Percentiles rank a stretch among this genome's conserved stretches.
Evolutionary conservation across 2,888 invertebrate genomes (phyloP).

Genomic region (Plagodis dolabraria): DNA sequence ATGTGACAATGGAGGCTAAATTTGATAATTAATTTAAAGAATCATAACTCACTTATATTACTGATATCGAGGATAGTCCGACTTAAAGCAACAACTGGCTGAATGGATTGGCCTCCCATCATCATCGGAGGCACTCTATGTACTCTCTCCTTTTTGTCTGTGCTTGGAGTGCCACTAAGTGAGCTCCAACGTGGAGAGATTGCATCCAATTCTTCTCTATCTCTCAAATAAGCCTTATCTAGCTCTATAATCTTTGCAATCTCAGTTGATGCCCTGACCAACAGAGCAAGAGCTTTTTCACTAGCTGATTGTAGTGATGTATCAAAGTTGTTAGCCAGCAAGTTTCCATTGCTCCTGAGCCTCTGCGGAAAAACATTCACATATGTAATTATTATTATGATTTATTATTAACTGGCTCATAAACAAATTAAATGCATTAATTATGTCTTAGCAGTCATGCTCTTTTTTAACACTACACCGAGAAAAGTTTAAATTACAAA

Average conservation of each 20-base stretch:
- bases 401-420: too few species aligned
- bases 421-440: too few species aligned
- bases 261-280: slow-evolving; percentile 68
- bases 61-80: slow-evolving; percentile 57
- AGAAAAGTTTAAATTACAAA: too few species aligned
- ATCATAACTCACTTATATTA: slow-evolving; percentile 51
- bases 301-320: slow-evolving; percentile 61
- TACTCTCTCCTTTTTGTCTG: slow-evolving; percentile 54
- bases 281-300: slow-evolving; percentile 63
- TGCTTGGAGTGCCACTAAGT: slow-evolving; percentile 55
- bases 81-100: slow-evolving; percentile 69
- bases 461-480: too few species aligned
- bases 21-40: background rate
- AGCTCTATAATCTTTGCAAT: slow-evolving; percentile 63
- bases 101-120: slow-evolving; percentile 71
- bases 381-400: too few species aligned
- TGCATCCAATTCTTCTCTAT: slow-evolving; percentile 53
- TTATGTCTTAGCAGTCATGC: too few species aligned
- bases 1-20: background rate
- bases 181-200: slow-evolving; percentile 64
- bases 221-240: slow-evolving; percentile 60
- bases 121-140: slow-evolving; percentile 70
- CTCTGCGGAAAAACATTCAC: slow-evolving; percentile 46
- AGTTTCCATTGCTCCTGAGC: slow-evolving; percentile 58
- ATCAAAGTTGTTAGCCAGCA: slow-evolving; percentile 60